A percentile compares a stretch with the other conserved stretches of the same genome.
Evolutionary conservation across 1,140 invertebrate species (phyloP).

Genomic region (Calephelis nemesis): DNA sequence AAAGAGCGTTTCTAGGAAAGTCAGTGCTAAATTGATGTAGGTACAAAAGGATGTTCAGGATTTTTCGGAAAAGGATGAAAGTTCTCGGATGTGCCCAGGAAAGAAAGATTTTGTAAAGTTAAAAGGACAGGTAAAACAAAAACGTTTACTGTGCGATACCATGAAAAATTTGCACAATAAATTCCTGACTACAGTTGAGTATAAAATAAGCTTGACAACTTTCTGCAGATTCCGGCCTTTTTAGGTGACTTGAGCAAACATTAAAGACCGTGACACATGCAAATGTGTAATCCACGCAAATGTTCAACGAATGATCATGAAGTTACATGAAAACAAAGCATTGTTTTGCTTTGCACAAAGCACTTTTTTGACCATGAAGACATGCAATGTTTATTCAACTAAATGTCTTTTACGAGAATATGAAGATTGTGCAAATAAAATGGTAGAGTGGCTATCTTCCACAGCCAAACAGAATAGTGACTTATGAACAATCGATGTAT

Average conservation of each 20-base stretch:
- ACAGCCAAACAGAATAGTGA: conserved; percentile 15
- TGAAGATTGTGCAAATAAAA: conserved; percentile 9
- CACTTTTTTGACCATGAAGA: background rate
- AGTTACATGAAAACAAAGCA: conserved; percentile 6
- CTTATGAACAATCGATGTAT: conserved; percentile 15
- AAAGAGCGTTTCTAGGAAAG: background rate
- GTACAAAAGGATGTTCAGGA: background rate
- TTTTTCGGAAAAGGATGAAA: conserved; percentile 28
- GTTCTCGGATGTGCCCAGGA: conserved; percentile 11
- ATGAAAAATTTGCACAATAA: conserved; percentile 22
- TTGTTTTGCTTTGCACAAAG: background rate
- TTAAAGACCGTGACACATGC: conserved; percentile 17
- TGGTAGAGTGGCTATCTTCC: conserved; percentile 13
- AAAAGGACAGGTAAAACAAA: conserved; percentile 26
- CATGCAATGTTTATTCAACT: conserved; percentile 17
- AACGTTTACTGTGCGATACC: conserved; percentile 25
- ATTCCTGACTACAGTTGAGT: conserved; percentile 18
- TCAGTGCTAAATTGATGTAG: conserved; percentile 3
- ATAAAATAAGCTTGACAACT: conserved; percentile 15
- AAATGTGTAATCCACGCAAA: conserved; percentile 2
- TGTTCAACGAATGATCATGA: background rate
- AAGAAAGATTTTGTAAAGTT: conserved; percentile 27
- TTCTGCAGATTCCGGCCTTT: conserved; percentile 10
- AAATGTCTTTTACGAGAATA: conserved; percentile 18
- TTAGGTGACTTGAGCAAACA: conserved; percentile 17